A percentile compares a stretch with the other conserved stretches of the same genome.
phyloP scores from a whole-genome alignment of 2,888 invertebrate species.

The Drosophila cognata region DNA sequence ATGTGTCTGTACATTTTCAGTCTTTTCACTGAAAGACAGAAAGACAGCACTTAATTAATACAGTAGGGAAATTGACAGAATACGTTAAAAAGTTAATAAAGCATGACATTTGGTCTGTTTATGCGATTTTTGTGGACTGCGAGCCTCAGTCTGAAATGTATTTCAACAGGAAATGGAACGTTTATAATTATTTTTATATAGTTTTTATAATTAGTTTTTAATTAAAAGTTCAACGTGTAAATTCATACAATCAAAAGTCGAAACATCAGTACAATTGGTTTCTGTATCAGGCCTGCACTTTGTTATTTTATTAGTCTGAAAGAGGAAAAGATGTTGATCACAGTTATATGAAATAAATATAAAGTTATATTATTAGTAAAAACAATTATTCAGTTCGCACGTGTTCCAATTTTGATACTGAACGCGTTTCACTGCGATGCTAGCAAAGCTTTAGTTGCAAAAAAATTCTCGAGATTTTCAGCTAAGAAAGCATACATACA shows the following conservation, averaged over 20 bases:
- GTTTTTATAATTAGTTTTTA: neutral
- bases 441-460: neutral
- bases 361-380: too few relatives aligned
- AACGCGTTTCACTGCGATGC: neutral
- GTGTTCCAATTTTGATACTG: too few relatives aligned
- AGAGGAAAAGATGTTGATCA: too few relatives aligned
- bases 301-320: too few relatives aligned
- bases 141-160: neutral
- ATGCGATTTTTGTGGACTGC: conserved; percentile 18
- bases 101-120: conserved; percentile 33
- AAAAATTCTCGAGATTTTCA: conserved; percentile 11
- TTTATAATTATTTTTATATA: neutral
- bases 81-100: conserved; percentile 48
- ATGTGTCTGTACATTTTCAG: conserved; percentile 30
- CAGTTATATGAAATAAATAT: too few relatives aligned
- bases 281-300: neutral
- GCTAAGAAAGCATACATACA: conserved; percentile 1
- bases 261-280: neutral
- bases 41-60: conserved; percentile 51
- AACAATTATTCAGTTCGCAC: too few relatives aligned
- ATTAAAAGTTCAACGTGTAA: neutral
- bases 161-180: neutral
- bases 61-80: conserved; percentile 46
- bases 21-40: conserved; percentile 20
- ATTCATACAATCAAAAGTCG: neutral